Percentiles rank a stretch among this genome's conserved stretches.
These are phyloP conservation scores for Amiota minor DNA, from an alignment of 2,888 invertebrate species.

Conservation along the genomic window DNA sequence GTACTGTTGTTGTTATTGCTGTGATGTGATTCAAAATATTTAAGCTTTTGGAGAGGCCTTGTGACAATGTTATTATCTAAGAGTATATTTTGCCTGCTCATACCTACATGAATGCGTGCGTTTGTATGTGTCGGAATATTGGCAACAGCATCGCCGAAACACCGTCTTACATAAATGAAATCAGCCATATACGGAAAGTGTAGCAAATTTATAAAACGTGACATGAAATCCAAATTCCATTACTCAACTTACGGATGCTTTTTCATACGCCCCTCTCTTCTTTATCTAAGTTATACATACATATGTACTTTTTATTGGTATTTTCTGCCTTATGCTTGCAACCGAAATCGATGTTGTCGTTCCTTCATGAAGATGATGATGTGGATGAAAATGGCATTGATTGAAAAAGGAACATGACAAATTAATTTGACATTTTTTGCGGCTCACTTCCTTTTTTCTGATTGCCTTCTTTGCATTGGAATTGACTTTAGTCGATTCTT, in stretches of 20 bases:
- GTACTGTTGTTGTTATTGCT: too few relatives aligned
- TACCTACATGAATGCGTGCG: too few relatives aligned
- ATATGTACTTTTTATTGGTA: too few relatives aligned
- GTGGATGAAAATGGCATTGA: conserved; percentile 40
- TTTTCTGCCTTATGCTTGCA: too few relatives aligned
- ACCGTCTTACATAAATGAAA: too few relatives aligned
- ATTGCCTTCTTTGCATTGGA: background rate
- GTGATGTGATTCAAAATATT: too few relatives aligned
- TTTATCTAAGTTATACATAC: too few relatives aligned
- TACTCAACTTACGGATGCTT: background rate
- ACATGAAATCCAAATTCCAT: conserved; percentile 49
- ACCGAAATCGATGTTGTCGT: too few relatives aligned
- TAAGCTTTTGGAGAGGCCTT: background rate
- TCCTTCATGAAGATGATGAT: too few relatives aligned
- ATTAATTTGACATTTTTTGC: conserved; percentile 63
- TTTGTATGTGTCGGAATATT: too few relatives aligned
- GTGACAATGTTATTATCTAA: conserved; percentile 22
- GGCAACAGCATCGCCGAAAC: too few relatives aligned
- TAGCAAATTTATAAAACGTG: conserved; percentile 62
- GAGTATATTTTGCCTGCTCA: background rate
- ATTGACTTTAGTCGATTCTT: background rate
- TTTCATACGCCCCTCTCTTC: too few relatives aligned
- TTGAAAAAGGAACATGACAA: conserved; percentile 60
- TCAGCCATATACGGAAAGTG: conserved; percentile 35
- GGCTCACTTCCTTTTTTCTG: conserved; percentile 34